Evolutionary conservation across 2,888 invertebrate species (phyloP), one percentile per base, ranked within the genome.

Genomic region (Pomacea canaliculata): DNA sequence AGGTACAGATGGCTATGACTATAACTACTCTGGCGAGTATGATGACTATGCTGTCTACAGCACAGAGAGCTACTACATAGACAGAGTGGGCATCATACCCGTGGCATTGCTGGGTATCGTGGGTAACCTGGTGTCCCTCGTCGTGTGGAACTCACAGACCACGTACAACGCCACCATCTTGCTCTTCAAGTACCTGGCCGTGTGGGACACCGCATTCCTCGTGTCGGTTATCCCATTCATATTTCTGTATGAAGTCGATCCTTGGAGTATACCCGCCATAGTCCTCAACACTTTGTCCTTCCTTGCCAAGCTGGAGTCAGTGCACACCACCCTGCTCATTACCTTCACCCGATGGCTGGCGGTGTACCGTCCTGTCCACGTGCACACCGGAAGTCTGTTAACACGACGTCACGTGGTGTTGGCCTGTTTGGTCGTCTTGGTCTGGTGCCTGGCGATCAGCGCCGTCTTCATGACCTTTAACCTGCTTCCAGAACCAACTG

Each of bases 341-440:
- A n/a, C 71, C 12, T 12, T 71, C 71, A 62, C 71, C 19, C 71
- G 71, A 16, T 71, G 62, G 60, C 46, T 71, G 71, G 71, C 71
- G 13, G 71, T 71, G 48, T 46, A 46, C 13, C n/a, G 71, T 4
- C 71, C 71, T 19, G 48, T 71, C 48, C 71, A 71, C 71, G 71
- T 37, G 4, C 37, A 37, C 37, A 37, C 71, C 56, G 16, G 7
- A 19, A 49, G 23, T 16, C n/a, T 71, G 62, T 63, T 71, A 27
- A 19, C 60, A 60, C 13, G 16, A n/a, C 7, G n/a, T 9, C 51
- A 48, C 46, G 71, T 71, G 27, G 60, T 60, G 8, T 0, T 12
- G 19, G 62, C 48, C 62, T 71, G 71, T 18, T 9, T 71, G 18
- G 71, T 12, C 27, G 48, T 71, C 12, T 27, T 71, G 7, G 19